A percentile compares a stretch with the other conserved stretches of the same genome.
phyloP scores from a whole-genome alignment of 2,888 invertebrate genomes.

The Hermaeophaga mercurialis region DNA sequence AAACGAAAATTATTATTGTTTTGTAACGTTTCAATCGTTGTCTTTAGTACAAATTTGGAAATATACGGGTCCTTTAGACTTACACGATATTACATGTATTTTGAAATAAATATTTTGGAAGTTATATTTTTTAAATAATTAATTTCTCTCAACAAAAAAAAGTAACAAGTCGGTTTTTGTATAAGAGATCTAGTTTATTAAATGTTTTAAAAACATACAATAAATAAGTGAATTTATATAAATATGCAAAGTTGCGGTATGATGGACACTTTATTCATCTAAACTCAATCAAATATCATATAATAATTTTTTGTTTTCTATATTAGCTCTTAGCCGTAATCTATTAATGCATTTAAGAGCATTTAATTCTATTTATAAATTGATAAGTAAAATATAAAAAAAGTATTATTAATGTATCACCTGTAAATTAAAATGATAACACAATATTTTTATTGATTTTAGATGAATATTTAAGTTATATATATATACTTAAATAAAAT shows the following conservation, averaged over 20 bases:
- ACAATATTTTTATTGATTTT: too few relatives aligned
- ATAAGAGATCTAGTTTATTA: conserved; percentile 46
- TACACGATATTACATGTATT: not conserved
- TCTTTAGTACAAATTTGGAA: not conserved
- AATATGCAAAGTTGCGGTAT: conserved; percentile 20
- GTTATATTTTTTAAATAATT: not conserved
- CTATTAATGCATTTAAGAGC: too few relatives aligned
- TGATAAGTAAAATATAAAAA: too few relatives aligned
- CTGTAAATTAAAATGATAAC: too few relatives aligned
- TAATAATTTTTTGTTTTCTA: too few relatives aligned
- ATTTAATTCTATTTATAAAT: too few relatives aligned
- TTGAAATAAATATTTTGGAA: not conserved
- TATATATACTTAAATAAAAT: conserved; percentile 7
- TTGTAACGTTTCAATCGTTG: not conserved
- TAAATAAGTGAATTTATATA: conserved; percentile 44
- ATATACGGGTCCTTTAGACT: not conserved
- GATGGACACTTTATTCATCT: conserved; percentile 10
- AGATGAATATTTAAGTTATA: conserved; percentile 2
- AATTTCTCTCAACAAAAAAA: too few relatives aligned
- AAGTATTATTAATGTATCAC: too few relatives aligned
- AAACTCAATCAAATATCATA: conserved; percentile 7
- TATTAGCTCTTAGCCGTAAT: too few relatives aligned
- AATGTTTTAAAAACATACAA: conserved; percentile 48
- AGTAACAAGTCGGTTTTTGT: conserved; percentile 14
- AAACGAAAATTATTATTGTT: not conserved